Conservation (phyloP, 2,797 vertebrate genomes). For the Cygnus olor region DNA sequence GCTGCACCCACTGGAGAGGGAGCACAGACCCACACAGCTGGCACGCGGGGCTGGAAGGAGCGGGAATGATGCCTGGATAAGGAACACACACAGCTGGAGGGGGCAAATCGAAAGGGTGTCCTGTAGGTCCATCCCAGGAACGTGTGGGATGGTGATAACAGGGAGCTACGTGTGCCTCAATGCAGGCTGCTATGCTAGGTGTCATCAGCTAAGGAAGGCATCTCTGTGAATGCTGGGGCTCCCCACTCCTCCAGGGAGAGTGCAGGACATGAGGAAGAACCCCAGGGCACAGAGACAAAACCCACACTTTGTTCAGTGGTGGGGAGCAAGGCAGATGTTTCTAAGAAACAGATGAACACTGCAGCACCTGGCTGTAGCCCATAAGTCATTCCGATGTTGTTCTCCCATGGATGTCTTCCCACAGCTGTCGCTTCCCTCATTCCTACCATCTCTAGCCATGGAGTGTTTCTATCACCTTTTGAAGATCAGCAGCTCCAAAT, state of each 20-base stretch:
- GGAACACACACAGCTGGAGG: background rate
- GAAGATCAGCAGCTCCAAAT: background rate
- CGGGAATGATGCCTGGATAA: background rate
- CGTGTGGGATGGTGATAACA: background rate
- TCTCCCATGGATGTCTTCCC: background rate
- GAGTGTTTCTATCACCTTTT: background rate
- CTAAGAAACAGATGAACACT: background rate
- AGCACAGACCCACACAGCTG: background rate
- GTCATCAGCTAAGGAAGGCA: background rate
- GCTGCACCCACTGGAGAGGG: background rate
- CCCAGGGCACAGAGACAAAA: background rate
- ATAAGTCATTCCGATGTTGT: fast-evolving
- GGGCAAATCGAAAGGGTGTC: background rate
- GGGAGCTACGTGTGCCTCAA: background rate
- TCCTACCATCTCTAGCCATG: fast-evolving
- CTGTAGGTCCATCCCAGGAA: background rate
- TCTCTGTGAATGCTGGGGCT: background rate
- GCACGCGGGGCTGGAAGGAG: background rate
- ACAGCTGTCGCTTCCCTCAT: background rate
- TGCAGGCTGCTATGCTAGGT: background rate
- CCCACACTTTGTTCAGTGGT: fast-evolving
- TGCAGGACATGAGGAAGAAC: background rate
- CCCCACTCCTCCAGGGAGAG: background rate
- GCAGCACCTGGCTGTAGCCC: background rate
- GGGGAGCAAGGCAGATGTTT: background rate